phyloP scores from a whole-genome alignment of 2,113 vertebrate genomes.

The Elephas maximus region DNA sequence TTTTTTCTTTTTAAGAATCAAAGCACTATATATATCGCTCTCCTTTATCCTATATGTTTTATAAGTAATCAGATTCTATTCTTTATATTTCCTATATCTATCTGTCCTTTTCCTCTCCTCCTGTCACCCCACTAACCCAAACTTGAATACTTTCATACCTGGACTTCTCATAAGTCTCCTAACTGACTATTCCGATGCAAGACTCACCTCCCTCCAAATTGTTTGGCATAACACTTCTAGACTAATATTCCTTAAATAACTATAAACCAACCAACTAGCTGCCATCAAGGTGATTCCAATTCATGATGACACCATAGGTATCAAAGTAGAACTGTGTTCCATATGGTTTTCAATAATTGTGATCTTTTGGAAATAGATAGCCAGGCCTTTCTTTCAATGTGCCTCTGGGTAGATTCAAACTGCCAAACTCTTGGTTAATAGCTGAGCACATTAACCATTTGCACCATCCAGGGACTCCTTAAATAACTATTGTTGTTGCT shows the following conservation, averaged over 20 bases:
- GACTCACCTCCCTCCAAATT: background rate
- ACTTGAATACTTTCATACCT: background rate
- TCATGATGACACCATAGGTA: background rate
- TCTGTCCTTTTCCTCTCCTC: background rate
- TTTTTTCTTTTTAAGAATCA: background rate
- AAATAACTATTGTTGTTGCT: background rate
- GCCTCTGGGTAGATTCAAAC: too few species aligned
- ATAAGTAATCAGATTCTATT: background rate
- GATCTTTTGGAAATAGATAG: too few species aligned
- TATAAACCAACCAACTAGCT: background rate
- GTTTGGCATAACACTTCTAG: constrained; percentile 11
- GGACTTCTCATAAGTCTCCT: background rate
- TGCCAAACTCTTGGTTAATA: too few species aligned
- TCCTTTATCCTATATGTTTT: background rate
- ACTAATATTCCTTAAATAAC: background rate
- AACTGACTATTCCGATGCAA: background rate
- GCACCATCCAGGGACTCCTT: too few species aligned
- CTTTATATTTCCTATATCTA: background rate
- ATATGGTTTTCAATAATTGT: too few species aligned
- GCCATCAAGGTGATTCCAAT: background rate
- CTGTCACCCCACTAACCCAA: background rate
- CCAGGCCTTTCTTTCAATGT: too few species aligned
- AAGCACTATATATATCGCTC: background rate
- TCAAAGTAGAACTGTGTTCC: too few species aligned
- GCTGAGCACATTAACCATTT: too few species aligned